phyloP scores from a whole-genome alignment of 2,113 vertebrate species.

The Hippocampus guttulatus region DNA sequence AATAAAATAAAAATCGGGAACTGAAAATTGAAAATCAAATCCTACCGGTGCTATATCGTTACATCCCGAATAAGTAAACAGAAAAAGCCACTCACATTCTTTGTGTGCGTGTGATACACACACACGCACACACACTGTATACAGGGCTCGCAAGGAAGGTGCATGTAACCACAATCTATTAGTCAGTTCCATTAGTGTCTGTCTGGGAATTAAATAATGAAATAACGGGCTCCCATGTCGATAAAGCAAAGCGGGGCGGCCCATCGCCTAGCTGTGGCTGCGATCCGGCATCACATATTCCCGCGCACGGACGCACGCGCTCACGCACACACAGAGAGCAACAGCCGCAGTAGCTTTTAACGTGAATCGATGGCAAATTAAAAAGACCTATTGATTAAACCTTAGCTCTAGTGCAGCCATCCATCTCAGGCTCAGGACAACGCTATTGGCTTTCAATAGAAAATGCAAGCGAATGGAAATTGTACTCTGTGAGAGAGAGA shows the following conservation, averaged over 20 bases:
- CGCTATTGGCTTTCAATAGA: conserved; percentile 80
- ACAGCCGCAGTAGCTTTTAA: conserved; percentile 77
- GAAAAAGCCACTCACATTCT: neutral
- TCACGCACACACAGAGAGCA: conserved; percentile 25
- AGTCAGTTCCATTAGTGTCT: conserved; percentile 76
- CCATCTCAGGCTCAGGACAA: conserved; percentile 72
- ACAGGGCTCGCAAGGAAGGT: conserved; percentile 53
- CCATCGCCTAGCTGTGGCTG: conserved; percentile 32
- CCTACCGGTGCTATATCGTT: no score
- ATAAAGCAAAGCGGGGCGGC: conserved; percentile 66
- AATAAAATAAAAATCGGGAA: no score
- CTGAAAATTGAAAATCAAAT: no score
- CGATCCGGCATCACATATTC: conserved; percentile 25
- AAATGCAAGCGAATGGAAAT: conserved; percentile 82
- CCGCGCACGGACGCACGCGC: conserved; percentile 25
- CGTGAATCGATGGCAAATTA: conserved; percentile 81
- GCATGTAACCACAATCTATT: conserved; percentile 72
- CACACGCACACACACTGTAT: conserved; percentile 44
- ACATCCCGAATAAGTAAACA: no score
- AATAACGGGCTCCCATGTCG: conserved; percentile 74
- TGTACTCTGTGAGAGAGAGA: conserved; percentile 61
- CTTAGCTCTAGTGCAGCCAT: conserved; percentile 79
- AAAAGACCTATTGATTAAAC: conserved; percentile 84
- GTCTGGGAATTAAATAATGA: conserved; percentile 78
- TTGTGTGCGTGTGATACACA: neutral